phyloP scores from a whole-genome alignment of 64 coral and sea anemone species.

The Pocillopora damicornis region DNA sequence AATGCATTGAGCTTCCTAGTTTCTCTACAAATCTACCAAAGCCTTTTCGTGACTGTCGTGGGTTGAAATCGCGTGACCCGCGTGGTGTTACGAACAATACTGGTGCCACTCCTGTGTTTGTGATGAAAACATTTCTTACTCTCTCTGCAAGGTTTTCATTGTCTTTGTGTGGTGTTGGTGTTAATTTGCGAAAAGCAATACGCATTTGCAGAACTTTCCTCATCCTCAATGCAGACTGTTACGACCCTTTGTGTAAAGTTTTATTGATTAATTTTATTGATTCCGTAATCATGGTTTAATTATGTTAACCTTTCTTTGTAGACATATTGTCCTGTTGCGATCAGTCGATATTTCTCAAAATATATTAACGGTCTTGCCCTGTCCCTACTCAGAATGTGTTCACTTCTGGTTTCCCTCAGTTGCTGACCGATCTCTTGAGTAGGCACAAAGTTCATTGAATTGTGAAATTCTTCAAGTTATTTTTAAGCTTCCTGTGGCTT shows the following conservation, averaged over 20 bases:
- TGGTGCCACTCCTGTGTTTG: not conserved
- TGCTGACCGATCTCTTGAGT: not conserved
- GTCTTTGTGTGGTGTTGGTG: not conserved
- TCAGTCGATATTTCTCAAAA: not conserved
- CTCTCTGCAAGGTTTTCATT: not conserved
- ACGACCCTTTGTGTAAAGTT: too few species aligned
- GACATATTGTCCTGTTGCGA: not conserved
- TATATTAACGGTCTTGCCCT: too few species aligned
- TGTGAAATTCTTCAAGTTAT: not conserved
- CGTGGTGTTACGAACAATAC: not conserved
- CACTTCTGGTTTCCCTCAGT: not conserved
- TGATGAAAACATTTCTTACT: conserved; percentile 4
- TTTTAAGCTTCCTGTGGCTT: not conserved
- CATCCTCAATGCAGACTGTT: too few species aligned
- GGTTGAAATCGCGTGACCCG: not conserved
- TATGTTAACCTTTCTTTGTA: too few species aligned
- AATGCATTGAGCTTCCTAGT: not conserved
- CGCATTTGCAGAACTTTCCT: not conserved
- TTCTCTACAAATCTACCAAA: not conserved
- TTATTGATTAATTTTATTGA: too few species aligned
- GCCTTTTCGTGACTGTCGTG: not conserved
- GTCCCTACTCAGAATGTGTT: not conserved
- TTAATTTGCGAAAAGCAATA: not conserved
- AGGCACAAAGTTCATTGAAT: conserved; percentile 5
- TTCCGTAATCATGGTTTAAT: too few species aligned